These are phyloP conservation scores for Acridotheres tristis DNA, from an alignment of 2,797 vertebrate genomes.

Conservation along the genomic window DNA sequence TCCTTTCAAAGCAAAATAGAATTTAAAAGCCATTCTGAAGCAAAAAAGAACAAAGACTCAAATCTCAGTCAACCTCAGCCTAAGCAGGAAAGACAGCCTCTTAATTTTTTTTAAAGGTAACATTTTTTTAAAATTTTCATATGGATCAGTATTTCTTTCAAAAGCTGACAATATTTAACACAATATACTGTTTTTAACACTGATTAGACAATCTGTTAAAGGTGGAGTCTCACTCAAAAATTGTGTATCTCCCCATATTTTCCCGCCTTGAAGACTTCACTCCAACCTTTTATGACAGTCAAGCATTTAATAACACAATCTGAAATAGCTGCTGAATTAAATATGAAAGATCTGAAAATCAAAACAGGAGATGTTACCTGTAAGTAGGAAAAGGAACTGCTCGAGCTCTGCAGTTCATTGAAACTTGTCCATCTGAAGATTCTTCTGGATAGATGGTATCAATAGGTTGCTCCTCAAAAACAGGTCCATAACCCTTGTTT, in stretches of 20 bases:
- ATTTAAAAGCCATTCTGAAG: background rate
- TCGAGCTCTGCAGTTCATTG: conserved; percentile 89
- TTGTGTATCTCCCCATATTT: background rate
- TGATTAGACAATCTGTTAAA: background rate
- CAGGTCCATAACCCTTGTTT: conserved; percentile 88
- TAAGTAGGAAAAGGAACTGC: conserved; percentile 90
- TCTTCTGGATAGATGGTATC: conserved; percentile 97
- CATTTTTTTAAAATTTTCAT: background rate
- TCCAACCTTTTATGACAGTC: background rate
- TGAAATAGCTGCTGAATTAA: background rate
- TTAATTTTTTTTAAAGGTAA: background rate
- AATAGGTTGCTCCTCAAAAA: conserved; percentile 96
- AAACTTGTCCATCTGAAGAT: conserved; percentile 91
- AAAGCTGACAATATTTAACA: background rate
- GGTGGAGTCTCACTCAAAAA: background rate
- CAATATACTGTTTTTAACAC: background rate
- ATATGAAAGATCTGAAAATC: background rate
- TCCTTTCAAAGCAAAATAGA: background rate
- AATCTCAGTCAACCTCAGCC: background rate
- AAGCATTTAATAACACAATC: background rate
- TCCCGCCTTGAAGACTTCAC: background rate
- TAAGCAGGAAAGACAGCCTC: background rate
- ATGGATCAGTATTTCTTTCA: background rate
- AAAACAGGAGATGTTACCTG: conserved; percentile 79
- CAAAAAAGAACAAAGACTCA: background rate